Evolutionary conservation across 2,797 vertebrate genomes (phyloP).

Genomic region (Arnoldichthys spilopterus): DNA sequence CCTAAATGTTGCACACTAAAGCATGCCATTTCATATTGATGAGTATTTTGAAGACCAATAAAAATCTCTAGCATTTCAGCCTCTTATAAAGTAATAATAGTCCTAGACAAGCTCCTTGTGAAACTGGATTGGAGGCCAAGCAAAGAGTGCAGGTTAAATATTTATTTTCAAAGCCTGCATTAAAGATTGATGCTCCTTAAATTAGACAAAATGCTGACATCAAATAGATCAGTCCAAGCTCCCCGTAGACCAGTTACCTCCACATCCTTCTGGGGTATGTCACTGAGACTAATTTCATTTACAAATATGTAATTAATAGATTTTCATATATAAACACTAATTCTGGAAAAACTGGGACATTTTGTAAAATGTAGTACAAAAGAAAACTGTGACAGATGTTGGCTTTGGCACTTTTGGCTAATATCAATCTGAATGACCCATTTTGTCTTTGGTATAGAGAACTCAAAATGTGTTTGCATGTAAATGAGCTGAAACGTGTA

Average conservation of each 20-base stretch:
- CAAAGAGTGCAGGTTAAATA: conserved; percentile 17
- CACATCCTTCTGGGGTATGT: neutral
- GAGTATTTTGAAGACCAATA: neutral
- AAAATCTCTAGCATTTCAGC: neutral
- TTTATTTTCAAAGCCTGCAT: conserved; percentile 27
- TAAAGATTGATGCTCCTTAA: conserved; percentile 36
- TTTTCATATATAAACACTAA: no score
- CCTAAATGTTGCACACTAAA: neutral
- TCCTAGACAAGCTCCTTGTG: neutral
- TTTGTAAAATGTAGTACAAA: no score
- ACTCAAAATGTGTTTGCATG: no score
- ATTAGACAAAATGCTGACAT: conserved; percentile 7
- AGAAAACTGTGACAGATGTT: no score
- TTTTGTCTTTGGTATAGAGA: no score
- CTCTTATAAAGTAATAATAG: conserved; percentile 23
- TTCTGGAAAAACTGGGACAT: no score
- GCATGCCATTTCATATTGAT: conserved; percentile 30
- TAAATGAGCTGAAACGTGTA: no score
- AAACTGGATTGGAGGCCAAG: conserved; percentile 25
- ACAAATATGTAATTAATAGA: no score
- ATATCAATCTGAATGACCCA: no score
- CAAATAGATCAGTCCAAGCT: conserved; percentile 1
- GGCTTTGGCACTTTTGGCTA: no score
- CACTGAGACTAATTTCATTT: no score
- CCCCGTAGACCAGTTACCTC: neutral